phyloP scores from a whole-genome alignment of 2,888 invertebrate genomes.

The Leistus spinibarbis region DNA sequence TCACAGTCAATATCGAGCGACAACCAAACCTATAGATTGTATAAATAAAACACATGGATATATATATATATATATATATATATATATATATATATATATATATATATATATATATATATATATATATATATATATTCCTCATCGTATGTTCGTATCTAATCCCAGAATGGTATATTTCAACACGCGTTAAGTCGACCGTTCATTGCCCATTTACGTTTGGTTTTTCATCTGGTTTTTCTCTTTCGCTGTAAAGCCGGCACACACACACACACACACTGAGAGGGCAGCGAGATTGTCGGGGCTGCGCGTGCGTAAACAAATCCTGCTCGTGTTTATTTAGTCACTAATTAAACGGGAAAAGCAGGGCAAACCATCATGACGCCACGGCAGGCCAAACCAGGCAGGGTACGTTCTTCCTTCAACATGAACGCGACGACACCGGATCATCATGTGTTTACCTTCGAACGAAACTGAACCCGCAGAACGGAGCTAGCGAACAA shows the following conservation, averaged over 20 bases:
- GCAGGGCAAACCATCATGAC: conserved; percentile 6
- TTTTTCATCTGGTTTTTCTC: not conserved
- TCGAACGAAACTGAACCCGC: conserved; percentile 5
- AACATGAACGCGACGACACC: not conserved
- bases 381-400: no score
- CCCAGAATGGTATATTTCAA: not conserved
- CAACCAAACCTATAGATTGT: no score
- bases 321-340: conserved; percentile 29
- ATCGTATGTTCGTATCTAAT: not conserved
- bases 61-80: not conserved
- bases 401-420: not conserved
- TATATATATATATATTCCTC: not conserved
- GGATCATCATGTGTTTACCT: not conserved
- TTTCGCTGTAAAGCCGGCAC: not conserved
- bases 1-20: no score
- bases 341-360: conserved; percentile 27
- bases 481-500: not conserved
- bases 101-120: no score
- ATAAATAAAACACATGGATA: not conserved
- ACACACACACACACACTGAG: not conserved
- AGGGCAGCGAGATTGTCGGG: not conserved
- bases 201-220: not conserved
- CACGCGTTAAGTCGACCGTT: not conserved
- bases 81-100: no score
- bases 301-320: conserved; percentile 27